Evolutionary conservation across 2,113 vertebrate species (phyloP).

Genomic region (Cairina moschata): DNA sequence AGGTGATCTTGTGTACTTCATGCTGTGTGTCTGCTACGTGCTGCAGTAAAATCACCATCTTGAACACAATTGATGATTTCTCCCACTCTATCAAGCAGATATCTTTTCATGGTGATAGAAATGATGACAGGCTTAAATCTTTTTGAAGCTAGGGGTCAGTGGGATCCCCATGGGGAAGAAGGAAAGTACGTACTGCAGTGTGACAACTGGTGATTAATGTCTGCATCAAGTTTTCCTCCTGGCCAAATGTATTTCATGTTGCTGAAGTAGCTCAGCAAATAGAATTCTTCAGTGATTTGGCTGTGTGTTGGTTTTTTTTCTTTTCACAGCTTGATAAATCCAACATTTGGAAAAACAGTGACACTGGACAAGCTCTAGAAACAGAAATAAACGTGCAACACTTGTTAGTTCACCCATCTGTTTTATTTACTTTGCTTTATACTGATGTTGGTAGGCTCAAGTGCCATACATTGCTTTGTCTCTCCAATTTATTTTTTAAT

Average conservation of each 20-base stretch:
- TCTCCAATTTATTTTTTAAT: not conserved
- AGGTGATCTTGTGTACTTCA: not conserved
- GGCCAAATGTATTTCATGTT: not conserved
- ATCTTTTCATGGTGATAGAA: not conserved
- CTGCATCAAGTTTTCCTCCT: not conserved
- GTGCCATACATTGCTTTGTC: not conserved
- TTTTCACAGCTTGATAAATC: not conserved
- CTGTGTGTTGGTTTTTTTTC: not conserved
- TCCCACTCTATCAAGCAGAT: not conserved
- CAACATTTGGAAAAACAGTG: not conserved
- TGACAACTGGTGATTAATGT: not conserved
- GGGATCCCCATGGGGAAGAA: not conserved
- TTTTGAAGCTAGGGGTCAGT: not conserved
- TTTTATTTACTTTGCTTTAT: not conserved
- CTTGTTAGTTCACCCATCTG: not conserved
- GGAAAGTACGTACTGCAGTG: not conserved
- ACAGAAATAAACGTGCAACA: not conserved
- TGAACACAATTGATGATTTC: not conserved
- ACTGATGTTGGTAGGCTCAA: not conserved
- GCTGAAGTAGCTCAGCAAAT: not conserved
- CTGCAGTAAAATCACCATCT: not conserved
- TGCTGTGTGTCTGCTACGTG: not conserved
- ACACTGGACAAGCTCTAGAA: not conserved
- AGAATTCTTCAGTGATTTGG: not conserved
- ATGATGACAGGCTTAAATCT: not conserved